Percentiles rank a stretch among this genome's conserved stretches.
phyloP scores from a whole-genome alignment of 2,113 vertebrate species.

The Eublepharis macularius region DNA sequence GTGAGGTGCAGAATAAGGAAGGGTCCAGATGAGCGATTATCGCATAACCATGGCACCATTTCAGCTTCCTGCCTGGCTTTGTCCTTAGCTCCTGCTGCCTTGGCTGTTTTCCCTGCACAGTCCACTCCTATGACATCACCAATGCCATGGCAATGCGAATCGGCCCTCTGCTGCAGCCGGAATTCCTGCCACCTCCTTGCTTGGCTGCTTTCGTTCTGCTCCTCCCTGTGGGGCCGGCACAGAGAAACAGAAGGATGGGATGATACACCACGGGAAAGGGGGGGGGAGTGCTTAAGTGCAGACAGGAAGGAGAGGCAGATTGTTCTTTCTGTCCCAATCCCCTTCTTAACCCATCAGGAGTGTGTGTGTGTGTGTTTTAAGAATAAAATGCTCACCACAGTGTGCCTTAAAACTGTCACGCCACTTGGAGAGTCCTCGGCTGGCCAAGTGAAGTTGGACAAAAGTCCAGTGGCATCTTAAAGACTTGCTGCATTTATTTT shows the following conservation, averaged over 20 bases:
- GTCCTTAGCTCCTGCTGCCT: slow-evolving; percentile 14
- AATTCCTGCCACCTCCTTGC: not conserved
- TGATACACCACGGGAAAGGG: too few species aligned
- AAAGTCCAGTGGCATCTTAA: too few species aligned
- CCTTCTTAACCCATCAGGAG: rapidly evolving
- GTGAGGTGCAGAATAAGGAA: too few species aligned
- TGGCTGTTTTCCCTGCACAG: not conserved
- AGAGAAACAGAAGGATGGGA: slow-evolving; percentile 25
- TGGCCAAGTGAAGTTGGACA: too few species aligned
- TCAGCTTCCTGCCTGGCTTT: slow-evolving; percentile 45
- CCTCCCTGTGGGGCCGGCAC: not conserved
- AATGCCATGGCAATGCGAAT: slow-evolving; percentile 40
- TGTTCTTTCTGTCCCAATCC: not conserved
- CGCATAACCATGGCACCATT: not conserved
- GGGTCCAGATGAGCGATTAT: too few species aligned
- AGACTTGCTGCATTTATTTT: too few species aligned
- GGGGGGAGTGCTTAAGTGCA: too few species aligned
- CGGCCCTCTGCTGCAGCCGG: not conserved
- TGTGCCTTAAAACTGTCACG: too few species aligned
- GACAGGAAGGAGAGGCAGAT: not conserved
- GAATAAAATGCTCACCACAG: too few species aligned
- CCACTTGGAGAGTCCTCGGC: too few species aligned
- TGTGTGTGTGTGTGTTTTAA: too few species aligned
- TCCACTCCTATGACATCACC: slow-evolving; percentile 30
- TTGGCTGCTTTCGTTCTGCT: not conserved